phyloP scores from a whole-genome alignment of 1,140 invertebrate genomes.

The Eriosoma lanigerum region DNA sequence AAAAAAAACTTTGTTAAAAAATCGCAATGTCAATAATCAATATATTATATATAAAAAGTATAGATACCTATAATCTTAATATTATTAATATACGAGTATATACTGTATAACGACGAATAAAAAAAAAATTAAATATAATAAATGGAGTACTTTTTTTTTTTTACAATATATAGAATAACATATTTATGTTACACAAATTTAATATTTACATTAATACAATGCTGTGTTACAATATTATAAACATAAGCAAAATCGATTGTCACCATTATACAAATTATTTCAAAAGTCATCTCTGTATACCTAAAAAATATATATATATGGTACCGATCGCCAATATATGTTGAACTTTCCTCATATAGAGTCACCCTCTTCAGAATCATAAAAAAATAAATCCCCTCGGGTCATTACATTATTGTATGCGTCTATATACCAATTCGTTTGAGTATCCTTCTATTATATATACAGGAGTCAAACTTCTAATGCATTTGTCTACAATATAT shows the following conservation, averaged over 20 bases:
- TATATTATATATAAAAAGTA: too few species aligned
- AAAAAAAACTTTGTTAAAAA: too few species aligned
- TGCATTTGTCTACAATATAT: neutral
- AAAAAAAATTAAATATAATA: too few species aligned
- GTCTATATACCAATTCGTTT: constrained; percentile 16
- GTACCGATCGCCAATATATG: too few species aligned
- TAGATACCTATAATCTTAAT: too few species aligned
- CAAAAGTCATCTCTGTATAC: neutral
- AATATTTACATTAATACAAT: constrained; percentile 3
- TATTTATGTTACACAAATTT: too few species aligned
- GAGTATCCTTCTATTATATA: neutral
- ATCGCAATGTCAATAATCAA: too few species aligned
- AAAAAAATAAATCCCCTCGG: neutral
- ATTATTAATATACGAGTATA: too few species aligned
- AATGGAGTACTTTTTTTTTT: too few species aligned
- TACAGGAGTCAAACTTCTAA: neutral
- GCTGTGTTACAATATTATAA: too few species aligned
- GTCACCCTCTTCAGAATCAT: neutral
- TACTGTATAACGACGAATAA: too few species aligned
- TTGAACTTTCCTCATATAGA: neutral
- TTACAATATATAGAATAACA: too few species aligned
- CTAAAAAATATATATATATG: neutral
- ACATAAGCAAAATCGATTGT: neutral
- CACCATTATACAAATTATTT: neutral
- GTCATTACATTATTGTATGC: neutral